Evolutionary conservation across 37 sponge, comb jelly and placozoan species (phyloP).

Genomic region (Lycopodina hypogea): DNA sequence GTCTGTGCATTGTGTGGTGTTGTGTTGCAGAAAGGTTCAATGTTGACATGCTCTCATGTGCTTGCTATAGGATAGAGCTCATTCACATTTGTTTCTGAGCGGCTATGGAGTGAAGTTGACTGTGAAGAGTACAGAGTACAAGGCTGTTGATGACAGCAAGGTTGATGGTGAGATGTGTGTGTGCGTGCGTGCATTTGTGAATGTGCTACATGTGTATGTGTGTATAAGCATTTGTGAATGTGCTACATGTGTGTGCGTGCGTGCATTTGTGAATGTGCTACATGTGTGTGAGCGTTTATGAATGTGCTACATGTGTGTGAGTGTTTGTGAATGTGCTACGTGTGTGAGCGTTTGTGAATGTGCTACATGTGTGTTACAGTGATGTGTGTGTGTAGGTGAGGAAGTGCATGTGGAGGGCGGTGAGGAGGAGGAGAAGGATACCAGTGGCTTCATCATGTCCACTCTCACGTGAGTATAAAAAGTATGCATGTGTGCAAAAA

Average conservation of each 20-base stretch:
- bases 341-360: not conserved
- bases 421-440: slow-evolving; percentile 47
- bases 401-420: not conserved
- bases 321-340: slow-evolving; percentile 6
- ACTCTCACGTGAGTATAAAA: slow-evolving; percentile 51
- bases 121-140: slow-evolving; percentile 96
- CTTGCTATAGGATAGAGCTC: not conserved
- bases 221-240: slow-evolving; percentile 3
- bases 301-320: not conserved
- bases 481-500: not conserved
- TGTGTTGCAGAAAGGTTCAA: too few relatives aligned
- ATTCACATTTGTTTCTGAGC: not conserved
- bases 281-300: not conserved
- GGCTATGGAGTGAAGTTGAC: slow-evolving; percentile 95
- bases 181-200: too few relatives aligned
- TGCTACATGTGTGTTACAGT: not conserved
- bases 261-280: not conserved
- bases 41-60: too few relatives aligned
- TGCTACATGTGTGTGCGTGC: not conserved
- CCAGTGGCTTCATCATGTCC: slow-evolving; percentile 73
- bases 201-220: not conserved
- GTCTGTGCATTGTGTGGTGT: slow-evolving; percentile 1
- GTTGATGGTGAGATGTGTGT: slow-evolving; percentile 33
- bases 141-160: slow-evolving; percentile 86
- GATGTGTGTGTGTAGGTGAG: slow-evolving; percentile 14